phyloP scores from a whole-genome alignment of 2,797 vertebrate species.

The Cyprinodon diabolis region DNA sequence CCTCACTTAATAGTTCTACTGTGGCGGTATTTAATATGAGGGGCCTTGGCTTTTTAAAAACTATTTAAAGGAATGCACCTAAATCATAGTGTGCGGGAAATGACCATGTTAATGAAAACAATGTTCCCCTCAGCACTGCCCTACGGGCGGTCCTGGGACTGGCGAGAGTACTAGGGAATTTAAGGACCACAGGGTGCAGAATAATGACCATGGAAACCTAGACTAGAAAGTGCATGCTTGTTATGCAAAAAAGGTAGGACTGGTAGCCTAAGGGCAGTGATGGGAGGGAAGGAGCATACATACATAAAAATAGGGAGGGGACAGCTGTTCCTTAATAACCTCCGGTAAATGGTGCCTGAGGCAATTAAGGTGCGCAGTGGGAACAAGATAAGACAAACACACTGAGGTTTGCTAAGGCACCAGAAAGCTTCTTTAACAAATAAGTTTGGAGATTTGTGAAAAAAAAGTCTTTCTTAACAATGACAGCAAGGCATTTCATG shows the following conservation, averaged over 20 bases:
- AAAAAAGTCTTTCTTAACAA: not conserved
- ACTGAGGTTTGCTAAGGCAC: constrained; percentile 14
- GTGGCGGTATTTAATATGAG: constrained; percentile 74
- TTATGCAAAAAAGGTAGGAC: constrained; percentile 75
- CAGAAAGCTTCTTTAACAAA: constrained; percentile 42
- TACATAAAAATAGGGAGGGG: constrained; percentile 68
- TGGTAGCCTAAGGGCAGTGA: constrained; percentile 58
- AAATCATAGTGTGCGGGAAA: constrained; percentile 79
- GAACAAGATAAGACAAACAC: constrained; percentile 34
- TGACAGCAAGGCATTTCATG: not conserved
- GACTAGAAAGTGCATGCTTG: constrained; percentile 63
- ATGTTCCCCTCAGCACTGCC: constrained; percentile 60
- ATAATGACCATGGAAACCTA: constrained; percentile 73
- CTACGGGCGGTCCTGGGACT: constrained; percentile 55
- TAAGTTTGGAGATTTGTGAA: constrained; percentile 28
- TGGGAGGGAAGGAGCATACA: constrained; percentile 60
- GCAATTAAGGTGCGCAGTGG: constrained; percentile 65
- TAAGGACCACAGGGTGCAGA: constrained; percentile 71
- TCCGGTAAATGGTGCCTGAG: constrained; percentile 61
- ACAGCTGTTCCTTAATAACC: constrained; percentile 68
- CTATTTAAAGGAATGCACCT: constrained; percentile 71
- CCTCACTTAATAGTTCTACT: constrained; percentile 75
- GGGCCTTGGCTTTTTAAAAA: constrained; percentile 69
- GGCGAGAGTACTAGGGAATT: constrained; percentile 67
- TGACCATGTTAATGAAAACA: constrained; percentile 80